A percentile compares a stretch with the other conserved stretches of the same genome.
phyloP scores from a whole-genome alignment of 2,888 invertebrate genomes.

The Nymphalis polychloros region DNA sequence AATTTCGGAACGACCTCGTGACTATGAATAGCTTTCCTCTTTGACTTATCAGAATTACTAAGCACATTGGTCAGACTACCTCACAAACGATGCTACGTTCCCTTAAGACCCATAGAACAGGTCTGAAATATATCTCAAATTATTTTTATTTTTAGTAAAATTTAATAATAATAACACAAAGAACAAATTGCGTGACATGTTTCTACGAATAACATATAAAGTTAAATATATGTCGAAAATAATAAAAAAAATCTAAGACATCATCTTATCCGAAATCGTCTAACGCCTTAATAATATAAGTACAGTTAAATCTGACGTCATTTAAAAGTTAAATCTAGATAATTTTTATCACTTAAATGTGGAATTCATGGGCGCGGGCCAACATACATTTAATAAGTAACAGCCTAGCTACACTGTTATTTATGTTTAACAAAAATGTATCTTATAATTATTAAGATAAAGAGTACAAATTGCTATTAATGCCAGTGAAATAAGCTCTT shows the following conservation, averaged over 20 bases:
- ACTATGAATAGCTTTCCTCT: constrained; percentile 22
- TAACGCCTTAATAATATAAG: constrained; percentile 9
- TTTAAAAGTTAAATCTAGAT: constrained; percentile 38
- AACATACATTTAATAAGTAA: not conserved
- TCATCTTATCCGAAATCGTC: not conserved
- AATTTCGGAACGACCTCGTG: constrained; percentile 49
- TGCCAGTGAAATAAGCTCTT: too few relatives aligned
- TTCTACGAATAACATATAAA: too few relatives aligned
- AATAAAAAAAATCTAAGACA: not conserved
- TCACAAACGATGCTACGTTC: too few relatives aligned
- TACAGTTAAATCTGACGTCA: constrained; percentile 37
- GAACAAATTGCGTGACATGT: too few relatives aligned
- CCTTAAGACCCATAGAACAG: too few relatives aligned
- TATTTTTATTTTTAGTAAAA: too few relatives aligned
- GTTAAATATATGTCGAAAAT: not conserved
- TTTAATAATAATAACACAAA: too few relatives aligned
- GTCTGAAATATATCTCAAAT: too few relatives aligned
- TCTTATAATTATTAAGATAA: not conserved
- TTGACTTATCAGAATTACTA: constrained; percentile 18
- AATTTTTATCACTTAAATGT: constrained; percentile 34
- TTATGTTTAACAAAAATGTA: not conserved
- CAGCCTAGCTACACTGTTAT: not conserved
- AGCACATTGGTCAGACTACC: constrained; percentile 12
- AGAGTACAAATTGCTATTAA: too few relatives aligned
- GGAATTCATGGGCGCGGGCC: constrained; percentile 37